Evolutionary conservation across 2,113 vertebrate species (phyloP), one percentile per base, ranked within the genome.

Genomic region (Tautogolabrus adspersus): DNA sequence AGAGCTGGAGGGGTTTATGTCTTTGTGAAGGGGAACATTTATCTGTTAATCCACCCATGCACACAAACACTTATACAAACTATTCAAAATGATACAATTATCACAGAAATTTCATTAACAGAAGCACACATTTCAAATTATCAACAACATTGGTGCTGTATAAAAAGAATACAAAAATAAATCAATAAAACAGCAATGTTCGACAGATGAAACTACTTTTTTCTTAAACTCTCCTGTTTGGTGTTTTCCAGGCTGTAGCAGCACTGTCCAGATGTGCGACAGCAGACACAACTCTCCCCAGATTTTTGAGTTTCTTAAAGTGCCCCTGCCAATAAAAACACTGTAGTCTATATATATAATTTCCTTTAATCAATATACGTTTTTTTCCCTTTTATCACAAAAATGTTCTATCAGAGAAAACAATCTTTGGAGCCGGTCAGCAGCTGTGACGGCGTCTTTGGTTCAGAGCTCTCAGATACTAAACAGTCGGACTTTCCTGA

Each of bases 251-350:
- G 55, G 68, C 78, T 46, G 71, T 19, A 1, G 6, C 47, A 49
- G 47, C 47, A 7, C 47, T 49, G 6, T 49, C 47, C 47, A 49
- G 47, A 49, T 49, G 47, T 19, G 47, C 18, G 18, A 19, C 59
- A 40, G 22, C 63, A 69, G 60, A 55, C 30, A 51, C 15, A 38
- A 57, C 44, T 23, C 37, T 65, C 57, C 82, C 68, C 57, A 80
- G 57, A 70, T 77, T 47, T n/a, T 61, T 66, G 22, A 19, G 49
- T 74, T 77, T 76, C 22, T 49, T 10, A 7, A 72, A 76, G 72
- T 34, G 52, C 22, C n/a, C 44, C 11, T 3, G 9, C 49, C 23
- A 52, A 51, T 77, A 54, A 81, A 63, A 19, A 51, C 44, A 70
- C 8, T 61, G 66, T 3, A 23, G 66, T 46, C 76, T 46, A 26